A percentile compares a stretch with the other conserved stretches of the same genome.
Conservation (phyloP, 2,888 invertebrate species). For the Calameuta filiformis region DNA sequence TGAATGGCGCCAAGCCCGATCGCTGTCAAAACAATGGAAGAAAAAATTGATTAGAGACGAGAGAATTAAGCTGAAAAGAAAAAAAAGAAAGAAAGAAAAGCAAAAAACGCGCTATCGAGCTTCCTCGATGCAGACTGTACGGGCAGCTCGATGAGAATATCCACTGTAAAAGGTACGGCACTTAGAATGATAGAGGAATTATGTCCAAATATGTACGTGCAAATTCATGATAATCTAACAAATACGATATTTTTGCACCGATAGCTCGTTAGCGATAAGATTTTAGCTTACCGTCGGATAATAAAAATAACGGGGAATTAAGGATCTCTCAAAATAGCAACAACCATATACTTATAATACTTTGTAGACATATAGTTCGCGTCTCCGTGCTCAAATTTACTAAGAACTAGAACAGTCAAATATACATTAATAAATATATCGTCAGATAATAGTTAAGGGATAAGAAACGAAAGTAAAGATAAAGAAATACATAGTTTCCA, state of each 20-base stretch:
- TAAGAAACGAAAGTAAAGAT: background rate
- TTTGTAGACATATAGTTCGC: background rate
- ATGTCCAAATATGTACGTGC: slow-evolving; percentile 16
- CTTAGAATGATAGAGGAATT: background rate
- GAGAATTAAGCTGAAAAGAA: background rate
- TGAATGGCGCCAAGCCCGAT: background rate
- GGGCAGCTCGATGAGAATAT: background rate
- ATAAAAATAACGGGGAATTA: background rate
- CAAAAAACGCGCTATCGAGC: background rate
- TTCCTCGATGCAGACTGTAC: background rate
- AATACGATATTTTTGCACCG: slow-evolving; percentile 64
- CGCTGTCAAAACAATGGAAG: background rate
- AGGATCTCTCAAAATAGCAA: background rate
- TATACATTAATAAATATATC: background rate
- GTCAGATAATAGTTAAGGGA: background rate
- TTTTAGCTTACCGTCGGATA: background rate
- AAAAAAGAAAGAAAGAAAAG: background rate
- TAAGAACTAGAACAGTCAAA: background rate
- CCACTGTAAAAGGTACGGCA: background rate
- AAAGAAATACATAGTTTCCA: background rate
- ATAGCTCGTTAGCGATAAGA: slow-evolving; percentile 34
- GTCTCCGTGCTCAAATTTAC: background rate
- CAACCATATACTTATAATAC: background rate
- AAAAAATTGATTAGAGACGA: background rate
- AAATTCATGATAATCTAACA: slow-evolving; percentile 47